Percentiles rank a stretch among this genome's conserved stretches.
Evolutionary conservation across 2,797 vertebrate genomes (phyloP).

Genomic region (Acrocephalus scirpaceus): DNA sequence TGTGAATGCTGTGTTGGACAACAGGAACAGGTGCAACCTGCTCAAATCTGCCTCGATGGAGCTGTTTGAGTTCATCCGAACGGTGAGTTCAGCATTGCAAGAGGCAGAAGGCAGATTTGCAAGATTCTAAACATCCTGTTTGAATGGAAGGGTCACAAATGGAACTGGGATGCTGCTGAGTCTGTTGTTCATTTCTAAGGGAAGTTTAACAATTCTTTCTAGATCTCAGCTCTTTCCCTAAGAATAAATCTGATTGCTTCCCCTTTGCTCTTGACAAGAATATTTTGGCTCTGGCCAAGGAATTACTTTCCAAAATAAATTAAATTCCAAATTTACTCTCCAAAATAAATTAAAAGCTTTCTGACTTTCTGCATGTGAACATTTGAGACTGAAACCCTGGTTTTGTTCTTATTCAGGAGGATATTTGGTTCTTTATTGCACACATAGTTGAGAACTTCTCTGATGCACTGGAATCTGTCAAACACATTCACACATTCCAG

Average conservation of each 20-base stretch:
- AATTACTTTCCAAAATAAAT: background rate
- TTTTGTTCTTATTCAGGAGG: conserved; percentile 83
- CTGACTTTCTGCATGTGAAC: background rate
- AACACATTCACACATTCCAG: conserved; percentile 96
- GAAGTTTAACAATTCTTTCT: background rate
- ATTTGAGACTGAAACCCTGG: background rate
- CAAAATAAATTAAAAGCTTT: background rate
- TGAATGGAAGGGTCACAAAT: background rate
- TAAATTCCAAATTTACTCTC: background rate
- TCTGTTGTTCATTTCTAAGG: background rate
- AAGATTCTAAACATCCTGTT: background rate
- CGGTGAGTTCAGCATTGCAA: conserved; percentile 77
- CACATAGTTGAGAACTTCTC: conserved; percentile 99
- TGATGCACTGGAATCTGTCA: conserved; percentile 94
- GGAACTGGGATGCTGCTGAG: background rate
- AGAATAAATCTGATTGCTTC: background rate
- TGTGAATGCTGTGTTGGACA: conserved; percentile 94
- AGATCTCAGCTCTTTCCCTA: background rate
- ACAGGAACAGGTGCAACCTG: conserved; percentile 92
- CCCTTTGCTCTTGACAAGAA: background rate
- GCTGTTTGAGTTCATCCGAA: conserved; percentile 96
- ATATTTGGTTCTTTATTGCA: conserved; percentile 92
- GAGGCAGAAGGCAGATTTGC: background rate
- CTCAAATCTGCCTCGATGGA: conserved; percentile 95
- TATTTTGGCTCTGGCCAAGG: background rate